Evolutionary conservation across 2,113 vertebrate species (phyloP).

Genomic region (Alexandromys fortis): DNA sequence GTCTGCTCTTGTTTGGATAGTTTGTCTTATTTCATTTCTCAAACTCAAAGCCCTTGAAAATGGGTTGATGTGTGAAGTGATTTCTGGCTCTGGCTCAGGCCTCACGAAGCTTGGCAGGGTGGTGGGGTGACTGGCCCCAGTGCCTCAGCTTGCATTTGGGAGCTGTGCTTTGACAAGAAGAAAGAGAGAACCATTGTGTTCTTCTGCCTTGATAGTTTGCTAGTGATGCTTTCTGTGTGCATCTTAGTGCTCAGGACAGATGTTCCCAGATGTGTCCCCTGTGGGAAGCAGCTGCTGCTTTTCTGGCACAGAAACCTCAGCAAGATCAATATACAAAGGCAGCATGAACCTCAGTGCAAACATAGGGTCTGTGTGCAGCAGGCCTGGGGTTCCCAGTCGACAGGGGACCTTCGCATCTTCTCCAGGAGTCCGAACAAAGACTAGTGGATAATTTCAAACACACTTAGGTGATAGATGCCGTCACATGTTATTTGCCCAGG

Average conservation of each 20-base stretch:
- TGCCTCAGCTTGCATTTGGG: slow-evolving; percentile 40
- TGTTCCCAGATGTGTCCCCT: slow-evolving; percentile 71
- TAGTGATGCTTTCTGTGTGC: slow-evolving; percentile 62
- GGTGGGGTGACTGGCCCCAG: background rate
- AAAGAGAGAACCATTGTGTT: slow-evolving; percentile 62
- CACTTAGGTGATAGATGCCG: slow-evolving; percentile 55
- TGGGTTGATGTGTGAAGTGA: background rate
- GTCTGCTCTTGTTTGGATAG: background rate
- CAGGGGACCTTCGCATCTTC: slow-evolving; percentile 27
- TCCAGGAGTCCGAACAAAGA: slow-evolving; percentile 52
- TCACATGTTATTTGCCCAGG: slow-evolving; percentile 53
- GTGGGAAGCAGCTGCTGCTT: slow-evolving; percentile 75
- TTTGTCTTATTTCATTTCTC: slow-evolving; percentile 56
- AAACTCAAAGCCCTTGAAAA: slow-evolving; percentile 11
- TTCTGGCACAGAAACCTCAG: slow-evolving; percentile 58
- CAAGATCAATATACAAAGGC: slow-evolving; percentile 62
- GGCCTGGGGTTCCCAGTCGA: slow-evolving; percentile 4
- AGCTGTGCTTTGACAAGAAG: slow-evolving; percentile 51
- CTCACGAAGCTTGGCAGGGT: background rate
- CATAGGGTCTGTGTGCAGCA: slow-evolving; percentile 62
- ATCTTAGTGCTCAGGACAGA: slow-evolving; percentile 79
- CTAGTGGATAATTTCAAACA: slow-evolving; percentile 55
- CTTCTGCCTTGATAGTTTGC: slow-evolving; percentile 60
- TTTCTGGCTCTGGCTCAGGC: background rate
- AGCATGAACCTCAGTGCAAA: background rate